Conservation (phyloP, 2,888 invertebrate genomes). For the Antheraea yamamai region DNA sequence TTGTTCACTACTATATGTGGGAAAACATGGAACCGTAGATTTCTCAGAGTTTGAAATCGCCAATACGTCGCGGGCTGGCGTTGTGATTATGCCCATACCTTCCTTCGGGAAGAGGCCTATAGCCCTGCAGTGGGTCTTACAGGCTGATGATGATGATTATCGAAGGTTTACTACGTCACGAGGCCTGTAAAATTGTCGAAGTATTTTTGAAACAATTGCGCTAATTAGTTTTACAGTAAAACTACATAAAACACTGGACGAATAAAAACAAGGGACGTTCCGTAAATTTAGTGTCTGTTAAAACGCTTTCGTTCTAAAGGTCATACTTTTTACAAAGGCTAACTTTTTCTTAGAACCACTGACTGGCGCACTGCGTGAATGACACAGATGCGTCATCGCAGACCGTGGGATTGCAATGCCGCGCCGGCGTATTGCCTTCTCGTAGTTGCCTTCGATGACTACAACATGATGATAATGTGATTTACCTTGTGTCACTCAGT, state of each 20-base stretch:
- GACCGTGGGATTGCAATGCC: conserved; percentile 20
- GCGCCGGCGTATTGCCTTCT: conserved; percentile 12
- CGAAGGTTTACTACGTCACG: too few species aligned
- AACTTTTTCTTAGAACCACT: conserved; percentile 11
- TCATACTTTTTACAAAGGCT: conserved; percentile 7
- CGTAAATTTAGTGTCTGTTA: neutral
- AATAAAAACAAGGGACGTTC: conserved; percentile 3
- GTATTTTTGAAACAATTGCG: too few species aligned
- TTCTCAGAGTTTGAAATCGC: too few species aligned
- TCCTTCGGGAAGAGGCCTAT: too few species aligned
- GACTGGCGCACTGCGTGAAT: neutral
- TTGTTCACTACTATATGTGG: too few species aligned
- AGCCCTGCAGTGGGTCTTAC: too few species aligned
- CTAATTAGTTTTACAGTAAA: neutral
- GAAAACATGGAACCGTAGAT: too few species aligned
- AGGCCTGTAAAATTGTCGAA: too few species aligned
- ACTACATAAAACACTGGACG: neutral
- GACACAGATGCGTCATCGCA: conserved; percentile 18
- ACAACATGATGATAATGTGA: conserved; percentile 9
- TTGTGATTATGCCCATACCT: too few species aligned
- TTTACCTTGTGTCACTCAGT: conserved; percentile 14
- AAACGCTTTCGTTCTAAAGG: conserved; percentile 5
- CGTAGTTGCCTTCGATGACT: conserved; percentile 6
- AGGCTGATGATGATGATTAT: too few species aligned
- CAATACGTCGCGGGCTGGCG: too few species aligned